Conservation (phyloP, 64 coral and sea anemone species). For the Stichodactyla helianthus region DNA sequence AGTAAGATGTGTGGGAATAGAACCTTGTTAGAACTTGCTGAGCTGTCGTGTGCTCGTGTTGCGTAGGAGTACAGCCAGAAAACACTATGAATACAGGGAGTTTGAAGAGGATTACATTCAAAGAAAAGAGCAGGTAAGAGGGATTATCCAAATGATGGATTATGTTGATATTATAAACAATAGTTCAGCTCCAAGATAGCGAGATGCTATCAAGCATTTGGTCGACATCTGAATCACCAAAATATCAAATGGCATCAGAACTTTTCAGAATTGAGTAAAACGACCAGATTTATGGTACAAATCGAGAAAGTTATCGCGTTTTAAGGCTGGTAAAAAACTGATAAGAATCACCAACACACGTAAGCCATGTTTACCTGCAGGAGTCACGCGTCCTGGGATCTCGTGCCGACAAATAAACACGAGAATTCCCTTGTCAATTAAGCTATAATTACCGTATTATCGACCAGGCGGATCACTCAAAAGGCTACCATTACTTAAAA, state of each 20-base stretch:
- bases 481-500: neutral
- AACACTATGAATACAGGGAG: neutral
- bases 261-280: neutral
- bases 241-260: neutral
- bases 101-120: neutral
- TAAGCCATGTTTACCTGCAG: neutral
- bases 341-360: neutral
- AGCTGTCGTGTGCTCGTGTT: neutral
- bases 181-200: neutral
- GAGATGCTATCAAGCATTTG: neutral
- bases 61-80: neutral
- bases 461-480: slow-evolving; percentile 46
- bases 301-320: neutral
- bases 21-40: neutral
- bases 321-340: neutral
- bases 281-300: neutral
- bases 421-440: slow-evolving; percentile 28
- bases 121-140: neutral
- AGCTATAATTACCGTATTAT: slow-evolving; percentile 59
- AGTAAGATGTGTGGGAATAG: neutral
- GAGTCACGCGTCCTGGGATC: neutral
- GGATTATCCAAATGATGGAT: slow-evolving; percentile 16
- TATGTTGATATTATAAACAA: slow-evolving; percentile 15
- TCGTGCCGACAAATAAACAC: slow-evolving; percentile 11
- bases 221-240: neutral